These are phyloP conservation scores for Eupithecia inturbata DNA, from an alignment of 2,888 invertebrate species.

Conservation along the genomic window DNA sequence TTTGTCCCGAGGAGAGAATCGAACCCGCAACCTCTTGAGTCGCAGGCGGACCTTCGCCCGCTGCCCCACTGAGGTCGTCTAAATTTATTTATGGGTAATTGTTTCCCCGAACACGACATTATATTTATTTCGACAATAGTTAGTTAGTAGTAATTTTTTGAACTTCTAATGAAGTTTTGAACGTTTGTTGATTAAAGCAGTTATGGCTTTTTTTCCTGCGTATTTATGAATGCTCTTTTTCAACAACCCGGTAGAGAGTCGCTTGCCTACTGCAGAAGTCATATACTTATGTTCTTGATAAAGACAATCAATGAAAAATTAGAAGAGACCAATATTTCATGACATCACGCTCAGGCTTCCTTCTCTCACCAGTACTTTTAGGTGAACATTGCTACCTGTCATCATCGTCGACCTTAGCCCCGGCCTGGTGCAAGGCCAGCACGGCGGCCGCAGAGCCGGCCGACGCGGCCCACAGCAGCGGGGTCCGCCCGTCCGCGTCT, in stretches of 20 bases:
- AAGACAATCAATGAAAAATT: neutral
- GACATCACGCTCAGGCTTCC: conserved; percentile 88
- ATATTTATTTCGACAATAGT: too few species aligned
- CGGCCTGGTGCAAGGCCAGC: conserved; percentile 93
- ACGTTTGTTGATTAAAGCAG: too few species aligned
- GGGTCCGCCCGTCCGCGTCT: conserved; percentile 97
- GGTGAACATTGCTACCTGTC: conserved; percentile 85
- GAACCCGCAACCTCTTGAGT: too few species aligned
- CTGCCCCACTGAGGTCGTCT: too few species aligned
- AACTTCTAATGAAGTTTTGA: too few species aligned
- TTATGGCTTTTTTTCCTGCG: too few species aligned
- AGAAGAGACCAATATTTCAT: neutral
- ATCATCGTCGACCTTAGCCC: conserved; percentile 91
- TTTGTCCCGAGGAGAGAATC: too few species aligned
- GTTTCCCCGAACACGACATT: too few species aligned
- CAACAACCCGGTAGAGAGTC: neutral
- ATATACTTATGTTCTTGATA: neutral
- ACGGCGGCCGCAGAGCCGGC: conserved; percentile 97
- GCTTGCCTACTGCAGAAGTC: neutral
- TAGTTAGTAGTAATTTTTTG: too few species aligned
- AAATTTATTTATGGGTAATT: too few species aligned
- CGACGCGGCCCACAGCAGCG: conserved; percentile 98
- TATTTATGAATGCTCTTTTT: neutral
- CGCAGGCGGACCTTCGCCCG: too few species aligned
- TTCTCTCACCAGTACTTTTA: conserved; percentile 84